A percentile compares a stretch with the other conserved stretches of the same genome.
phyloP scores from a whole-genome alignment of 2,797 vertebrate species.

The Danio albolineatus region DNA sequence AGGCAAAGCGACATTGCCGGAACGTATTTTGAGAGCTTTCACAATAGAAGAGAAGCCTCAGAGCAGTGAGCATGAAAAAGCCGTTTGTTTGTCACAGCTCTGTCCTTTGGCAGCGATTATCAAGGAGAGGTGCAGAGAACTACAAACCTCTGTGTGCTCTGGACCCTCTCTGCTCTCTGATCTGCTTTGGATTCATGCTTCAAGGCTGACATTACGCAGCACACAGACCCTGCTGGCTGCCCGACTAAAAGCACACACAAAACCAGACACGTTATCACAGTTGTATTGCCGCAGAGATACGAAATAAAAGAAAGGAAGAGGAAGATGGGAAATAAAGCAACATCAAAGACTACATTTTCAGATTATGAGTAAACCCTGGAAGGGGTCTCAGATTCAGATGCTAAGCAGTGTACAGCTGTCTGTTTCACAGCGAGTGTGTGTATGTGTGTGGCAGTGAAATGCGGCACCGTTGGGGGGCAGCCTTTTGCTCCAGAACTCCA shows the following conservation, averaged over 20 bases:
- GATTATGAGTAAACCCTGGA: conserved; percentile 28
- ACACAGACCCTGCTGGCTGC: conserved; percentile 12
- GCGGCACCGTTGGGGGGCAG: conserved; percentile 76
- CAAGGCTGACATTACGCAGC: conserved; percentile 43
- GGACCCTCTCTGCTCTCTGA: conserved; percentile 28
- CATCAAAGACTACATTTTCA: conserved; percentile 34
- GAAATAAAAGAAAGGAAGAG: not conserved
- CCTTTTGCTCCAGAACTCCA: conserved; percentile 65
- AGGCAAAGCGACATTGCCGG: not conserved
- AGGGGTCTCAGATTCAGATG: conserved; percentile 23
- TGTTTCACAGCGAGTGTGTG: conserved; percentile 42
- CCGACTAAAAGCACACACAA: conserved; percentile 22
- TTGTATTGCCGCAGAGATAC: not conserved
- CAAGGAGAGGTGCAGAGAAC: conserved; percentile 10
- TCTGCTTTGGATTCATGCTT: conserved; percentile 58
- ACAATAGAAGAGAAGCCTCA: not conserved
- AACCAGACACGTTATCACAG: not conserved
- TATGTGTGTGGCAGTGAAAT: conserved; percentile 13
- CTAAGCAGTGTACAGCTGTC: conserved; percentile 39
- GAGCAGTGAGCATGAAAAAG: not conserved
- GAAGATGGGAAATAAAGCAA: not conserved
- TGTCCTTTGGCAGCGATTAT: conserved; percentile 27
- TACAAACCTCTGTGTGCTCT: conserved; percentile 2
- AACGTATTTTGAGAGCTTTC: not conserved
- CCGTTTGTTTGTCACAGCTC: conserved; percentile 33